Evolutionary conservation across 2,113 vertebrate species (phyloP), one percentile per base, ranked within the genome.

Genomic region (Nestor notabilis): DNA sequence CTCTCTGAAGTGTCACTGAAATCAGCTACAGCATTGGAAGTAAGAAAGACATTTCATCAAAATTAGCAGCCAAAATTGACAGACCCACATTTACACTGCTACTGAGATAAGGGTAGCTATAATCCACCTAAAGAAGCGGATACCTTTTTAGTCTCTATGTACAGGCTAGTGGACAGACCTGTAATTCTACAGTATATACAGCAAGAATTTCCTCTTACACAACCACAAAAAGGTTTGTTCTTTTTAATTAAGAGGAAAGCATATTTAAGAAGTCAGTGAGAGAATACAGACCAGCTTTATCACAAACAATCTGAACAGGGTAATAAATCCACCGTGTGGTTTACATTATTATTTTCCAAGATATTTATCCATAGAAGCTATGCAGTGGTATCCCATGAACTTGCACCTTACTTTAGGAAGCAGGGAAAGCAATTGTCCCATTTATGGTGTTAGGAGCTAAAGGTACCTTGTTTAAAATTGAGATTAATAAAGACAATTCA

Each of bases 391-490:
- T 10, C 31, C 72, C 27, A 68, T 19, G 11, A 93, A 83, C 18
- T 21, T 93, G 16, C 15, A 90, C 20, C 27, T 76, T 69, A 61
- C 71, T 83, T 95, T 46, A 95, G 44, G 53, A 84, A 93, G 74
- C 17, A 75, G 58, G n/a, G 17, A 83, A 95, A 94, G 65, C 39
- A 89, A 61, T 79, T 90, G 23, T 93, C 63, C 56, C 35, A 78
- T 88, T 94, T 27, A 89, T 28, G 76, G 47, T 83, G 50, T 93
- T 76, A 78, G 46, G 63, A 96, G 80, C 66, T 95, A 84, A 92
- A 92, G 82, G 11, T 71, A 23, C 74, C 58, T 84, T 93, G 49
- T 92, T 93, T 95, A 76, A 97, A 97, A 93, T 37, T 31, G 5
- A 74, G 19, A 50, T 44, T 10, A 3, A 75, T 43, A 60, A 78